These are phyloP conservation scores for Gallinago jamesoni DNA, from an alignment of 2,113 vertebrate genomes.

Conservation along the genomic window DNA sequence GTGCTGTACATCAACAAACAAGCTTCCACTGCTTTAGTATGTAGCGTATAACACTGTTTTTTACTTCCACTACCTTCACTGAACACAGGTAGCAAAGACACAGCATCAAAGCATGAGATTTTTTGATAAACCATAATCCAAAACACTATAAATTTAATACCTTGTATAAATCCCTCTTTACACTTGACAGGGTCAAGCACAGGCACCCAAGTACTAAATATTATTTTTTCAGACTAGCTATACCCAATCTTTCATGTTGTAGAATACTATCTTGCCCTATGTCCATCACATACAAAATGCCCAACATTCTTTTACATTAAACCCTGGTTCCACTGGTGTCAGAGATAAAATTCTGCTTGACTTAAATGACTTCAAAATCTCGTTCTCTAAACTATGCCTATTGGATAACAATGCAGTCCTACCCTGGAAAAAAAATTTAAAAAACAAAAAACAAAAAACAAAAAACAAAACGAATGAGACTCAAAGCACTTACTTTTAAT, in stretches of 20 bases:
- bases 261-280: background rate
- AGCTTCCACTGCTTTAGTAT: background rate
- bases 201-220: rapidly evolving
- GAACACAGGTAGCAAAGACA: background rate
- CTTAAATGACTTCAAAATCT: background rate
- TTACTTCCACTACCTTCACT: background rate
- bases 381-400: background rate
- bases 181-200: background rate
- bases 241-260: background rate
- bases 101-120: background rate
- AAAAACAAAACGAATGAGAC: background rate
- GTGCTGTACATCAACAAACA: background rate
- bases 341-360: background rate
- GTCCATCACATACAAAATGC: background rate
- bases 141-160: background rate
- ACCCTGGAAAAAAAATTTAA: background rate
- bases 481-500: conserved; percentile 81
- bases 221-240: background rate
- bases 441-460: too few relatives aligned
- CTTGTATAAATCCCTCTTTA: background rate
- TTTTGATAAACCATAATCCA: background rate
- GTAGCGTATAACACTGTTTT: background rate
- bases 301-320: background rate
- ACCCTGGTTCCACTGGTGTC: background rate
- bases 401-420: background rate